Evolutionary conservation across 2,797 vertebrate species (phyloP).

Genomic region (Falco peregrinus): DNA sequence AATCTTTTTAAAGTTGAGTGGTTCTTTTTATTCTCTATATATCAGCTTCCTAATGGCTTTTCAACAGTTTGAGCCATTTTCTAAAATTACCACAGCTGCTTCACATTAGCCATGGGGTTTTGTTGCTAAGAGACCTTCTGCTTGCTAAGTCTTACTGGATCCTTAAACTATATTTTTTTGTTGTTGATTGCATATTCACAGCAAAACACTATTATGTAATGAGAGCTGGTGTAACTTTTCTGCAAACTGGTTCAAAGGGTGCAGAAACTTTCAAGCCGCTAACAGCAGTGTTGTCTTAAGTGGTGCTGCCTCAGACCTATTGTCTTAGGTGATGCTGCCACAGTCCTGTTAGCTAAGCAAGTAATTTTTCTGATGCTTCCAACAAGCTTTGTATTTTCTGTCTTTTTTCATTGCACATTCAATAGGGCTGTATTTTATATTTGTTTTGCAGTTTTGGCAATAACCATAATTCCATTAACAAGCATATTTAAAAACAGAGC

Average conservation of each 20-base stretch:
- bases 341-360: background rate
- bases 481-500: background rate
- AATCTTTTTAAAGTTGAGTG: constrained; percentile 78
- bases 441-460: background rate
- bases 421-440: background rate
- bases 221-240: background rate
- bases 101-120: constrained; percentile 74
- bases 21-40: constrained; percentile 81
- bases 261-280: background rate
- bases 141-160: constrained; percentile 70
- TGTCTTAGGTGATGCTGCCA: background rate
- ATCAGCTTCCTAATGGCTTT: constrained; percentile 81
- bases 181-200: constrained; percentile 52
- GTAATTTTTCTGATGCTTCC: background rate
- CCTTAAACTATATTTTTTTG: constrained; percentile 44
- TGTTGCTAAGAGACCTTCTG: constrained; percentile 72
- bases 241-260: background rate
- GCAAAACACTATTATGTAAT: background rate
- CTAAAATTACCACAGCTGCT: constrained; percentile 80
- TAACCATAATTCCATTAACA: background rate
- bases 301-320: background rate
- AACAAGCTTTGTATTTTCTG: background rate
- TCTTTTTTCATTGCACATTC: background rate
- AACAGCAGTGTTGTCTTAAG: background rate
- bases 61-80: constrained; percentile 80